Evolutionary conservation across 2,113 vertebrate species (phyloP).

Genomic region (Neodontobutis hainanensis): DNA sequence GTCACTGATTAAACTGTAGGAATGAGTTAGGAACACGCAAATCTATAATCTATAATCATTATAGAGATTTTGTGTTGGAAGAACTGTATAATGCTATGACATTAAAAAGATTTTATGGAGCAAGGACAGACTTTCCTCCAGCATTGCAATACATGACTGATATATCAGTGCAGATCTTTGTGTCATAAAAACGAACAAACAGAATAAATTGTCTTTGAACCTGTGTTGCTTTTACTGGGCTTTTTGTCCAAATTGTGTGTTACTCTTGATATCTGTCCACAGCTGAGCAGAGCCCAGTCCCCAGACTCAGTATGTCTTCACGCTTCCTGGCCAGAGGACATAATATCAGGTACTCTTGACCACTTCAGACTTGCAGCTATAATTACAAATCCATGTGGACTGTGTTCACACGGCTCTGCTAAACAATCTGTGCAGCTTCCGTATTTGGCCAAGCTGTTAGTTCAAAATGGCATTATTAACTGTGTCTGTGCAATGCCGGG

Average conservation of each 20-base stretch:
- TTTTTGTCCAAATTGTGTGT: background rate
- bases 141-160: too few relatives aligned
- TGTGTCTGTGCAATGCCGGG: background rate
- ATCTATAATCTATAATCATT: too few relatives aligned
- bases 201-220: too few relatives aligned
- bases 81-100: too few relatives aligned
- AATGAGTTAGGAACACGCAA: too few relatives aligned
- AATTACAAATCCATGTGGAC: constrained; percentile 41
- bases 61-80: too few relatives aligned
- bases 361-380: constrained; percentile 34
- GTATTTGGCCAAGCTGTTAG: constrained; percentile 25
- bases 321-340: constrained; percentile 85
- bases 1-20: too few relatives aligned
- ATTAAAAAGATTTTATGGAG: too few relatives aligned
- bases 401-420: constrained; percentile 23
- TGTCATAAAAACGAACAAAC: too few relatives aligned
- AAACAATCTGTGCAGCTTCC: constrained; percentile 33
- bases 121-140: too few relatives aligned
- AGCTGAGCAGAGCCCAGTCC: constrained; percentile 79
- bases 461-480: constrained; percentile 18
- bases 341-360: constrained; percentile 63
- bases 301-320: constrained; percentile 87
- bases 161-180: too few relatives aligned
- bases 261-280: constrained; percentile 19
- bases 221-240: too few relatives aligned